Evolutionary conservation across 2,113 vertebrate genomes (phyloP), one percentile per base, ranked within the genome.

Genomic region (Pelvicachromis taeniatus): DNA sequence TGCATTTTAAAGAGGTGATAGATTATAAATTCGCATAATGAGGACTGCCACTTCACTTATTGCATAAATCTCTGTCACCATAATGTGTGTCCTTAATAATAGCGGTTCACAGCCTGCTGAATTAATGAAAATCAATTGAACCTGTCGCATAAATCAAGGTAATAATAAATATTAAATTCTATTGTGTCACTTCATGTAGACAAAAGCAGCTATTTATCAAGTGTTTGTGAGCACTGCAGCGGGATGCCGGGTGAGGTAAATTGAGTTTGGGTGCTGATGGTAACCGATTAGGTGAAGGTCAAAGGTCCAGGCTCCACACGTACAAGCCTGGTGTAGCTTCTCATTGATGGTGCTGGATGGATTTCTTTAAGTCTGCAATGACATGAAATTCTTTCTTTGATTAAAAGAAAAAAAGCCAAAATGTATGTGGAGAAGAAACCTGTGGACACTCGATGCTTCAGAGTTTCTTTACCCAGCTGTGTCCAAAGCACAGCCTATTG

Each of bases 1-100:
- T 95, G 94, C 93, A 93, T 95, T 96, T 95, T 95, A 94, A 96
- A 94, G 94, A 96, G 89, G 90, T 94, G 93, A 95, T 95, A 93
- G 91, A 96, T 96, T 95, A 95, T 94, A 89, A 91, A 95, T 85
- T 86, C 77, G 21, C 86, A 91, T 93, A 95, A 95, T 83, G 92
- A 92, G 91, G 83, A 91, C 88, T 91, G 87, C 93, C 91, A 94
- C 94, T 95, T 93, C 92, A 91, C 91, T 93, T 89, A 58, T 80
- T 85, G 85, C 90, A 95, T 96, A 94, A 94, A 95, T 95, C 95
- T 95, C 89, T 93, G 95, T 93, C 95, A 87, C 89, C 78, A 59
- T 94, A 93, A 94, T 91, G 94, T 89, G 92, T 90, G 85, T 94
- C 91, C 84, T 90, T 93, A 94, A 94, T 93, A 94, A 95, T 87